A percentile compares a stretch with the other conserved stretches of the same genome.
phyloP scores from a whole-genome alignment of 2,797 vertebrate species.

The Eleutherodactylus coqui region DNA sequence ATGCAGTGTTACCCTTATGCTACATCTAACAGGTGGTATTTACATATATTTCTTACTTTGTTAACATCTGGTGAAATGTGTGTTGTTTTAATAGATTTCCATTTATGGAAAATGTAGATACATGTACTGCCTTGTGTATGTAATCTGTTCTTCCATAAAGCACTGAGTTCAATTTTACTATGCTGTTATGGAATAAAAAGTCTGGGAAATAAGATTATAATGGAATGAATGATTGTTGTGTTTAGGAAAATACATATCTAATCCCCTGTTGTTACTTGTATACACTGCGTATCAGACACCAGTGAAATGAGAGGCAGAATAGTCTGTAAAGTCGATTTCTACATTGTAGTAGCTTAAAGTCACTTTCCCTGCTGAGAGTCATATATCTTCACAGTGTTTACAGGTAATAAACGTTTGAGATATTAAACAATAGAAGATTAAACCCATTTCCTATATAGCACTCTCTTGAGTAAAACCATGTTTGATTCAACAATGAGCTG shows the following conservation, averaged over 20 bases:
- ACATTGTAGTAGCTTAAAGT: constrained; percentile 45
- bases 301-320: constrained; percentile 42
- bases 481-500: constrained; percentile 54
- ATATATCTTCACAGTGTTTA: constrained; percentile 55
- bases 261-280: constrained; percentile 63
- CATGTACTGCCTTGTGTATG: not conserved
- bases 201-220: constrained; percentile 32
- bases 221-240: constrained; percentile 41
- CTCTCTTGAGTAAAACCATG: constrained; percentile 53
- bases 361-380: constrained; percentile 59
- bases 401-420: constrained; percentile 55
- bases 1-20: not conserved
- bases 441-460: constrained; percentile 48
- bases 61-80: not conserved
- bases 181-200: constrained; percentile 16
- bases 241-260: constrained; percentile 60
- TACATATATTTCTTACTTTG: not conserved
- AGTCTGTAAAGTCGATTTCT: constrained; percentile 52
- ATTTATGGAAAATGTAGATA: not conserved
- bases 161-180: not conserved
- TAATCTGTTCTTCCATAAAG: not conserved
- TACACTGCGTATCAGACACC: constrained; percentile 54
- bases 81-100: not conserved
- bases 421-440: constrained; percentile 60
- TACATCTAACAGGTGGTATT: not conserved